Conservation (phyloP, 2,113 vertebrate genomes). For the Otocyon megalotis region DNA sequence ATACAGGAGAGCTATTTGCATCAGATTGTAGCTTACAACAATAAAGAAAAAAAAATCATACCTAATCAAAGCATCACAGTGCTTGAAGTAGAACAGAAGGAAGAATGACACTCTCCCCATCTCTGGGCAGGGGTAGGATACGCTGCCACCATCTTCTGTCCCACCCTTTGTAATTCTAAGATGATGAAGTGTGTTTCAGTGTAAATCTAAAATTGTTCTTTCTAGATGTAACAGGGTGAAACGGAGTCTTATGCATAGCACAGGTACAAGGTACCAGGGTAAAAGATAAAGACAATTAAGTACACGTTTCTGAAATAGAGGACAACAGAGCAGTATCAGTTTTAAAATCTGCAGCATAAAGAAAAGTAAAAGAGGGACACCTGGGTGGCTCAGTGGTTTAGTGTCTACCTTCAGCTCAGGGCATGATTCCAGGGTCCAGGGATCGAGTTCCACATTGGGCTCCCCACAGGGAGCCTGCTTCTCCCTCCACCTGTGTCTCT, state of each 20-base stretch:
- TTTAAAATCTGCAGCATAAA: not conserved
- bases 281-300: not conserved
- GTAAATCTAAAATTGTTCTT: not conserved
- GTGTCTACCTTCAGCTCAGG: no score
- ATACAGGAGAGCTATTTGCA: not conserved
- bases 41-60: not conserved
- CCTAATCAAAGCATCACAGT: not conserved
- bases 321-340: not conserved
- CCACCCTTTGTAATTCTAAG: not conserved
- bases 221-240: not conserved
- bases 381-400: no score
- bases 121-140: not conserved
- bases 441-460: no score
- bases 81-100: not conserved
- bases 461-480: no score
- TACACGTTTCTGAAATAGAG: not conserved
- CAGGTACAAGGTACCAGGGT: not conserved
- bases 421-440: no score
- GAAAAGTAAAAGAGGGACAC: not conserved
- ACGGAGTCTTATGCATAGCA: not conserved
- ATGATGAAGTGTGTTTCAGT: not conserved
- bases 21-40: not conserved
- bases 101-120: not conserved
- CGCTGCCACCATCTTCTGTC: not conserved
- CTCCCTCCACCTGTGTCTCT: no score